Percentiles rank a stretch among this genome's conserved stretches.
These are phyloP conservation scores for Bombyx huttoni DNA, from an alignment of 2,888 invertebrate species.

Conservation along the genomic window DNA sequence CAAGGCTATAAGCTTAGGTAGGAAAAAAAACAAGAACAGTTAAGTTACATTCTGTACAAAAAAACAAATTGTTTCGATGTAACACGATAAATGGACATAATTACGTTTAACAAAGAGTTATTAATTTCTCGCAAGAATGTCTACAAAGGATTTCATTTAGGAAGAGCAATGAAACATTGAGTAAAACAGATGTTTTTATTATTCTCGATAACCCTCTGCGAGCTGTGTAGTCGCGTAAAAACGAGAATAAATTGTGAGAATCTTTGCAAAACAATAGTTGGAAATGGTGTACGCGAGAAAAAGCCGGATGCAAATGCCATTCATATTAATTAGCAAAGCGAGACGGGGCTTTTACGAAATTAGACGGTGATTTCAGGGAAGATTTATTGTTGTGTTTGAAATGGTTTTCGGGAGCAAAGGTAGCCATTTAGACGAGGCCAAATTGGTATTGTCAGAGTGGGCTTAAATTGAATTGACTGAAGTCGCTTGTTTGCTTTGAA, in stretches of 20 bases:
- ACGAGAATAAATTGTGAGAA: conserved; percentile 67
- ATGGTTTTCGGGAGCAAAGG: conserved; percentile 66
- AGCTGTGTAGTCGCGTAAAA: conserved; percentile 54
- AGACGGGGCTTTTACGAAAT: conserved; percentile 72
- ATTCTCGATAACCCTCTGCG: conserved; percentile 49
- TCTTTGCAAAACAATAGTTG: conserved; percentile 72
- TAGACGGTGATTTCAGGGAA: conserved; percentile 70
- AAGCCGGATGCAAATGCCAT: conserved; percentile 73
- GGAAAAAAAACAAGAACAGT: too few relatives aligned
- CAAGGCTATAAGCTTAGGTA: too few relatives aligned
- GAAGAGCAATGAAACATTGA: conserved; percentile 21
- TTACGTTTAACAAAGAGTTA: not conserved
- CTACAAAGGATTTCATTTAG: conserved; percentile 40
- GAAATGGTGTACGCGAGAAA: conserved; percentile 68
- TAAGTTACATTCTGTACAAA: too few relatives aligned
- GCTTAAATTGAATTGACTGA: conserved; percentile 63
- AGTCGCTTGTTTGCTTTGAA: conserved; percentile 45
- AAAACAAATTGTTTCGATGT: not conserved
- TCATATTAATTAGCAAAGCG: conserved; percentile 73
- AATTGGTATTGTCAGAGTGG: conserved; percentile 62
- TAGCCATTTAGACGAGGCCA: conserved; percentile 63
- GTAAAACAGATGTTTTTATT: conserved; percentile 46
- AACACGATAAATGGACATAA: not conserved
- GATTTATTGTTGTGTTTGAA: conserved; percentile 71
- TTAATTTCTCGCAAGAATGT: conserved; percentile 9